Base-by-base conservation (phyloP, 2,113 vertebrate species). In the Salminus brasiliensis region DNA sequence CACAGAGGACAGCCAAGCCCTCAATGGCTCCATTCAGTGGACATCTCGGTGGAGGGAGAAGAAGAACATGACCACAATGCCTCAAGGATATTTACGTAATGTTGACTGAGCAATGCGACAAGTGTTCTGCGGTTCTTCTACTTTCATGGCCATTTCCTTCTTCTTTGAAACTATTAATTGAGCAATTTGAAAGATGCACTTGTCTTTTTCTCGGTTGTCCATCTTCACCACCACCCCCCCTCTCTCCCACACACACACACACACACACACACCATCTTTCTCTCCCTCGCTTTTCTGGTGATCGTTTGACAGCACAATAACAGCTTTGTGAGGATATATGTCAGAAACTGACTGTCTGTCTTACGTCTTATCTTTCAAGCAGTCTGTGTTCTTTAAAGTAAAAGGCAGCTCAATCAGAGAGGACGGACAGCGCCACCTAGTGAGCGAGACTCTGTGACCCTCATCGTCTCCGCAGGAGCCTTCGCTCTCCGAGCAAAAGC, bases 31-130 rank as follows among this genome's bases (percentile, higher is more conserved):
- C 76, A 84, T 86, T 91, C 67, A 85, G 68, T 27, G 66, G 39
- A 59, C 57, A n/a, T 1, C n/a, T n/a, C n/a, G n/a, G n/a, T n/a
- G n/a, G n/a, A n/a, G n/a, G 15, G 32, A 74, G 63, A 41, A n/a
- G 53, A 65, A 72, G 62, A 70, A 84, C 78, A 76, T 72, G 43
- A 43, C 52, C 74, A 73, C 82, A 81, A n/a, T 79, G 83, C 76
- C 72, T 82, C 82, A 84, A 83, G 89, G 83, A 84, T 88, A 87
- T 91, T 88, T 84, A 87, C 81, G 87, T 81, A 89, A 89, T 73
- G 72, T 77, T 78, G 79, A 85, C 80, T 88, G 80, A 88, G 88
- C 49, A 88, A 89, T 87, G 83, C 66, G 59, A 86, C 80, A 88
- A 86, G 77, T 73, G 78, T 80, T 76, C 72, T 78, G 79, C 23